Base-by-base conservation (phyloP, 2,888 invertebrate genomes). In the Drosophila paucipuncta region DNA sequence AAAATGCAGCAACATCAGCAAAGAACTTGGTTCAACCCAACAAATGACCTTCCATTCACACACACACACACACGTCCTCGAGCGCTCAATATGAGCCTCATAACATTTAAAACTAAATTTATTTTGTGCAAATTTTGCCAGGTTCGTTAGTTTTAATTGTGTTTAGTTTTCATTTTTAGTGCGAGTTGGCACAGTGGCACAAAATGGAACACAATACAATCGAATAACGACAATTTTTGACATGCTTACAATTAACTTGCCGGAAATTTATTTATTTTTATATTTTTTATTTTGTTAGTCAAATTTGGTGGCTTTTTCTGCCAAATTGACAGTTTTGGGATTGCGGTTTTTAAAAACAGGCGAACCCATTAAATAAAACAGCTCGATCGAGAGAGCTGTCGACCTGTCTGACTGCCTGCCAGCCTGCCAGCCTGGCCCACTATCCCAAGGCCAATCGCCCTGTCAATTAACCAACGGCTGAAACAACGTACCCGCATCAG, bases 81-180 rank as follows among this genome's bases (percentile, higher is more conserved):
- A 55, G 54, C 35, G 57, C 66, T 54, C 74, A 63, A 77, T 82
- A 80, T 78, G 78, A 86, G 84, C 80, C 73, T 85, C 79, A 85
- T 84, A 84, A 84, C 82, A 86, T 85, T 85, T 86, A 83, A 83
- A 87, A 83, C 75, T 50, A 90, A 90, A 87, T 90, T 86, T 86
- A 87, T 89, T 89, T 89, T 91, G 84, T 85, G 82, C 78, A 85
- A 87, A 89, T 87, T 90, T 91, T 82, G 85, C 79, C 83, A 89
- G 87, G 84, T 90, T 91, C 89, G 90, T 91, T 90, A 90, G 91
- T 87, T 90, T 83, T 85, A 82, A 89, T 90, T 90, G 89, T 90
- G 82, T 85, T 89, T 89, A 78, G 83, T 85, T 87, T 85, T 82
- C 78, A 84, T 85, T 85, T 85, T 64, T 69, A 66, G 70, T 67